Evolutionary conservation across 2,113 vertebrate species (phyloP).

Genomic region (Crotophaga sulcirostris): DNA sequence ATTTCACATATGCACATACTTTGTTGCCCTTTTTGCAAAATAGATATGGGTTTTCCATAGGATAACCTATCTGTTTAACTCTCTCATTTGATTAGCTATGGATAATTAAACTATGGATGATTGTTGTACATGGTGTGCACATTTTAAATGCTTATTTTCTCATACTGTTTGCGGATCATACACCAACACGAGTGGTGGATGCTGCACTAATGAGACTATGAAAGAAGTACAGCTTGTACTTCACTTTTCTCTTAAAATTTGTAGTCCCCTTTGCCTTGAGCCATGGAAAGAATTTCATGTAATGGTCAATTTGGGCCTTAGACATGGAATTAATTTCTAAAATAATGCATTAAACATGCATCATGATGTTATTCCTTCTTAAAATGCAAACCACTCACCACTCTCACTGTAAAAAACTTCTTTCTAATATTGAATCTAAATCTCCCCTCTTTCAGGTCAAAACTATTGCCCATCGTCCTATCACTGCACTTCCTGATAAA

Average conservation of each 20-base stretch:
- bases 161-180: not conserved
- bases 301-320: not conserved
- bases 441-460: too few relatives aligned
- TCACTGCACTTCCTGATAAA: too few relatives aligned
- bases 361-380: not conserved
- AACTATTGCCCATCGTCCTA: too few relatives aligned
- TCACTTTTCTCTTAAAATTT: not conserved
- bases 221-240: not conserved
- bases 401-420: too few relatives aligned
- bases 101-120: not conserved
- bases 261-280: not conserved
- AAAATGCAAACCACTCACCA: too few relatives aligned
- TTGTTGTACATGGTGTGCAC: not conserved
- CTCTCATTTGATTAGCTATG: not conserved
- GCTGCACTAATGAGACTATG: not conserved
- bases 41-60: not conserved
- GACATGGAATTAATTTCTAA: not conserved
- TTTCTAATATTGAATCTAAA: too few relatives aligned
- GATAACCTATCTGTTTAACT: not conserved
- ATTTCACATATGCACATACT: not conserved
- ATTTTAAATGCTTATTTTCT: not conserved
- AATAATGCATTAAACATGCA: not conserved
- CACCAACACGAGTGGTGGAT: accelerated
- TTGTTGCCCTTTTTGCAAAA: not conserved
- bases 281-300: not conserved